These are phyloP conservation scores for Theropithecus gelada DNA, from an alignment of 2,113 vertebrate genomes.

Conservation along the genomic window DNA sequence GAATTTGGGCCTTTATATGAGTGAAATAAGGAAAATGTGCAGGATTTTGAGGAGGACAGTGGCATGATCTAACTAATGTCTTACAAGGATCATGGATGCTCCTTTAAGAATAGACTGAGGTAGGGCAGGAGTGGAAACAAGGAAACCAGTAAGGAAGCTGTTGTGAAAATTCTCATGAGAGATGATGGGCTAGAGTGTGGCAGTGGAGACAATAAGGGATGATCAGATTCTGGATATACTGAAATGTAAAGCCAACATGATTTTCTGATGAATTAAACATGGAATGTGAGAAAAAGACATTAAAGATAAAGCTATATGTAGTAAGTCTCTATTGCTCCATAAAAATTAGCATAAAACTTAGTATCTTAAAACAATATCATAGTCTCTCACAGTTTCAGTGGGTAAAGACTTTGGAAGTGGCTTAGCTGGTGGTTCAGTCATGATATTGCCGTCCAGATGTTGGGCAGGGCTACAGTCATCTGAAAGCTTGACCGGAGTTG, in stretches of 20 bases:
- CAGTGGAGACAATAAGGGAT: background rate
- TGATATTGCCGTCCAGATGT: background rate
- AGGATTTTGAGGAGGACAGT: background rate
- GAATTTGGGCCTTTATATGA: background rate
- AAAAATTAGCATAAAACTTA: background rate
- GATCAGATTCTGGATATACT: background rate
- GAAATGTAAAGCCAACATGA: background rate
- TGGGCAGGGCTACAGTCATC: background rate
- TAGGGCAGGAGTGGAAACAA: background rate
- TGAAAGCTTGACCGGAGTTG: background rate
- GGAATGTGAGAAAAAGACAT: background rate
- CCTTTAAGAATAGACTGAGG: background rate
- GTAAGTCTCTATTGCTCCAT: slow-evolving; percentile 11
- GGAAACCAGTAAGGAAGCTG: background rate
- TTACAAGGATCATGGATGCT: background rate
- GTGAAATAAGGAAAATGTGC: background rate
- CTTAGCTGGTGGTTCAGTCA: background rate
- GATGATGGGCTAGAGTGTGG: background rate
- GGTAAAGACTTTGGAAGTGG: background rate
- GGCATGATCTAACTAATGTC: background rate
- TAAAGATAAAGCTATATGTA: background rate
- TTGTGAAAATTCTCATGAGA: background rate
- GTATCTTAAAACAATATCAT: background rate
- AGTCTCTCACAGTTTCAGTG: background rate
- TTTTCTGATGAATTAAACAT: background rate